These are phyloP conservation scores for Pterocles orientalis DNA, from an alignment of 2,113 vertebrate genomes.

Conservation along the genomic window DNA sequence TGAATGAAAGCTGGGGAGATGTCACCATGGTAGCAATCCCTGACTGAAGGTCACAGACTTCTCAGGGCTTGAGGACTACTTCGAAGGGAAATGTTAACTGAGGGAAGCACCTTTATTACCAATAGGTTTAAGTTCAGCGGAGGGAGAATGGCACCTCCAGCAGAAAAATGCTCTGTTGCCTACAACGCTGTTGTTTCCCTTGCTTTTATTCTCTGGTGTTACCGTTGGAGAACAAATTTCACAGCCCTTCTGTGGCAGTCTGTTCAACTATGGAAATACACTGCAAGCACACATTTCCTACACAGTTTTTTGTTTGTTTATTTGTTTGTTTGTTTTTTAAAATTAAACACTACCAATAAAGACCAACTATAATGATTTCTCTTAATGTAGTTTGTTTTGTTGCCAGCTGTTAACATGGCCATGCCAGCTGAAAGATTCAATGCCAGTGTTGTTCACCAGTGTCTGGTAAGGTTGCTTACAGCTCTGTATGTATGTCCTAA, in stretches of 20 bases:
- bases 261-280: neutral
- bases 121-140: neutral
- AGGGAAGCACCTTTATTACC: neutral
- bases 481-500: neutral
- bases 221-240: neutral
- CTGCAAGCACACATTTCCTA: neutral
- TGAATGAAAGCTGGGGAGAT: neutral
- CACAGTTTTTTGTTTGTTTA: neutral
- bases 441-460: neutral
- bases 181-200: neutral
- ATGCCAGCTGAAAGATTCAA: neutral
- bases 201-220: neutral
- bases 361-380: neutral
- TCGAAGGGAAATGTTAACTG: neutral
- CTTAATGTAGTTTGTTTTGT: neutral
- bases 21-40: neutral
- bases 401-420: neutral
- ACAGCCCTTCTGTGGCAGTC: accelerated
- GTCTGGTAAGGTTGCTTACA: neutral
- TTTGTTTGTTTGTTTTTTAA: neutral
- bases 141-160: neutral
- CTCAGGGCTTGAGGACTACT: neutral
- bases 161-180: neutral
- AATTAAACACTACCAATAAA: neutral
- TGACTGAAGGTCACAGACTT: neutral